Percentiles rank a stretch among this genome's conserved stretches.
phyloP scores from a whole-genome alignment of 1,140 invertebrate genomes.

The Zaprionus taronus region DNA sequence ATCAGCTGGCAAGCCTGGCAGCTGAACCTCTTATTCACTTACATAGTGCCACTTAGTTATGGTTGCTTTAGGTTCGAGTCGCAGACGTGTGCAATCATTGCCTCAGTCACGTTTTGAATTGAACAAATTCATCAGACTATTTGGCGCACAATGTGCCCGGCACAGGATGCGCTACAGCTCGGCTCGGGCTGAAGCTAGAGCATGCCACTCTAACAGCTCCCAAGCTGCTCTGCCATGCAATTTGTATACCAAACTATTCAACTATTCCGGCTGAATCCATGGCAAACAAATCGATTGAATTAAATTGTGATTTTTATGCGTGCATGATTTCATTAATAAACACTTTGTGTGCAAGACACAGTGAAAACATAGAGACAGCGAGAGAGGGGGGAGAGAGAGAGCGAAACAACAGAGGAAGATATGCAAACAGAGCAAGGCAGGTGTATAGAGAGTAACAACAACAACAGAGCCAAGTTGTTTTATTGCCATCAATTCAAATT shows the following conservation, averaged over 20 bases:
- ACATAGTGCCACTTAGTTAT: conserved; percentile 80
- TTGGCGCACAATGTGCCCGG: conserved; percentile 32
- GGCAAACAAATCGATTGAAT: conserved; percentile 71
- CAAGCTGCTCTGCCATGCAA: conserved; percentile 43
- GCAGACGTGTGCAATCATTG: conserved; percentile 75
- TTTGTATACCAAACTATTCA: conserved; percentile 71
- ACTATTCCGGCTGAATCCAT: conserved; percentile 46
- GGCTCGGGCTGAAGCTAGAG: background rate
- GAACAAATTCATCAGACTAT: conserved; percentile 79
- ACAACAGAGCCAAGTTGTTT: conserved; percentile 41
- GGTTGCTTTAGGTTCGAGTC: conserved; percentile 37
- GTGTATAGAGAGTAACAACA: background rate
- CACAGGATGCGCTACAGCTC: background rate
- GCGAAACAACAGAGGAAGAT: background rate
- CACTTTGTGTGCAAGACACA: conserved; percentile 21
- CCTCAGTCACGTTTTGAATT: conserved; percentile 81
- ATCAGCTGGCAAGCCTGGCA: conserved; percentile 31
- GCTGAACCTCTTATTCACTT: conserved; percentile 74
- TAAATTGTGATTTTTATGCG: conserved; percentile 79
- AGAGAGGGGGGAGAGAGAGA: background rate
- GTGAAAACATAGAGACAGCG: background rate
- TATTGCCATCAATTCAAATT: conserved; percentile 64
- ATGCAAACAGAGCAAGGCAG: background rate
- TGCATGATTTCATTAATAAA: conserved; percentile 76
- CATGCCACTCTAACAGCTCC: background rate